phyloP scores from a whole-genome alignment of 2,888 invertebrate species.

The Palloptera scutellata region DNA sequence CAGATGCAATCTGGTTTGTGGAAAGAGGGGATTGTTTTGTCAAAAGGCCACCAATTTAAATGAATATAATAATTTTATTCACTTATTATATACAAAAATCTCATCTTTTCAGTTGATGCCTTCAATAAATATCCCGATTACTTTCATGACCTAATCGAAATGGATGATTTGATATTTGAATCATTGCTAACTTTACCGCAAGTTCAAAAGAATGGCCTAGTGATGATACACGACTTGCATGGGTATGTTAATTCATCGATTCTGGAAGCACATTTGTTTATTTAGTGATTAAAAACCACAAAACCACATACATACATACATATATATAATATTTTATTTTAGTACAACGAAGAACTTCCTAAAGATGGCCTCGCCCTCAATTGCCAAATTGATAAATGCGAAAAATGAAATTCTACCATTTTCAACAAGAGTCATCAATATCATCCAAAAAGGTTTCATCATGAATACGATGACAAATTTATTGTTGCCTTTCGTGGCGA shows the following conservation, averaged over 20 bases:
- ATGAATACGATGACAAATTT: constrained; percentile 55
- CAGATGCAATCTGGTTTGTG: no score
- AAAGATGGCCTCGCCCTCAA: constrained; percentile 50
- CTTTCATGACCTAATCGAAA: constrained; percentile 55
- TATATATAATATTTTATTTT: constrained; percentile 12
- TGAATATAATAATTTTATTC: no score
- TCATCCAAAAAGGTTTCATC: constrained; percentile 56
- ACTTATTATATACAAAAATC: not conserved
- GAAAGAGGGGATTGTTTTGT: no score
- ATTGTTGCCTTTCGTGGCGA: constrained; percentile 58
- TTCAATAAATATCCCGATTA: constrained; percentile 58
- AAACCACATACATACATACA: not conserved
- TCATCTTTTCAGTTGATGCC: constrained; percentile 47
- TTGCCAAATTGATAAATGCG: constrained; percentile 54
- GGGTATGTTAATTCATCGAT: constrained; percentile 46
- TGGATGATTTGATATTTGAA: constrained; percentile 60
- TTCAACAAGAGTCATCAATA: constrained; percentile 54
- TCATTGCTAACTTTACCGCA: constrained; percentile 54
- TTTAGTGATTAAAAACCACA: not conserved
- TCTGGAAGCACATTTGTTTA: not conserved
- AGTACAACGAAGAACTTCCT: constrained; percentile 56
- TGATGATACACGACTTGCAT: constrained; percentile 57
- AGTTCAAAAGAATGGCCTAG: constrained; percentile 56
- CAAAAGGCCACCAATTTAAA: no score
- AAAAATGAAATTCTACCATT: constrained; percentile 57